Base-by-base conservation (phyloP, 1,140 invertebrate species). In the Drosophila eugracilis region DNA sequence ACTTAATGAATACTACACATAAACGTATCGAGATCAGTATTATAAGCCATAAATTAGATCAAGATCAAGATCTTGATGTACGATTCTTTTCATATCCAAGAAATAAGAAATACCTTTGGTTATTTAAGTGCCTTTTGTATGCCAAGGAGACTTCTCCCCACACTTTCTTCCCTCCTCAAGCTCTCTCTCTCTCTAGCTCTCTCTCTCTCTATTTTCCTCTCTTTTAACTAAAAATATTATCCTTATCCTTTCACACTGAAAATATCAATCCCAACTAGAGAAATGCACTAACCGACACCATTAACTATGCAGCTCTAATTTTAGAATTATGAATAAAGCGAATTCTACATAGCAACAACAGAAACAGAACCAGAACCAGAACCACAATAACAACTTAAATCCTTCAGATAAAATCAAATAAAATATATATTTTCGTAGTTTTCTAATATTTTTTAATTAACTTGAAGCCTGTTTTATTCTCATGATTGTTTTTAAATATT, bases 311-410 rank as follows among this genome's bases (percentile, higher is more conserved):
- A 63, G 21, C 36, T 45, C 53, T 53, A 45, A 49, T 48, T 49
- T 70, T 41, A 70, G 34, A 49, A 42, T 21, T 49, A 57, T 30
- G 55, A 75, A 17, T 21, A 60, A 62, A 45, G 47, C 73, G 83
- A 89, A 88, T 86, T 86, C 83, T 86, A 86, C 83, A 86, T 86
- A 86, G 81, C 81, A 80, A 75, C 42, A 57, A 78, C 28, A 53
- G 52, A 67, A 53, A 55, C 36, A 37, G 44, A 50, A 19, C n/a
- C 55, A 57, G 19, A 37, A 54, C 36, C 19, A 53, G 24, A 42
- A 59, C 36, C 19, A 58, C 32, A 65, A 78, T 42, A 78, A 55
- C 15, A 39, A 66, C 10, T 54, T 19, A 54, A 58, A 36, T 37
- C 36, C 36, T 37, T 54, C 22, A 49, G 47, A 49, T 49, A 75